A percentile compares a stretch with the other conserved stretches of the same genome.
Conservation (phyloP, 2,888 invertebrate species). For the Mimas tiliae region DNA sequence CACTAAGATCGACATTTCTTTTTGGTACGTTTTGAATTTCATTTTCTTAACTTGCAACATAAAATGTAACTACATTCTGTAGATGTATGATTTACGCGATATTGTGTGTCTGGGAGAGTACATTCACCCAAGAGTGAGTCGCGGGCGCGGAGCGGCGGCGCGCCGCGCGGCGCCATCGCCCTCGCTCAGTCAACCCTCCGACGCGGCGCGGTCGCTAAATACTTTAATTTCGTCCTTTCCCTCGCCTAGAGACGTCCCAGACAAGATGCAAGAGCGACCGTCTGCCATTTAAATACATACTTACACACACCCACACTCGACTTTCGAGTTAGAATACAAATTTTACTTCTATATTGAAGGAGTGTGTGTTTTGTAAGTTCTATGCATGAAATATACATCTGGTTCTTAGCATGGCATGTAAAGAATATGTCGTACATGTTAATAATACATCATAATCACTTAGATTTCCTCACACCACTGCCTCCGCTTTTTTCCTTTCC, state of each 20-base stretch:
- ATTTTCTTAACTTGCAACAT: background rate
- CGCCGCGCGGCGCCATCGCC: constrained; percentile 48
- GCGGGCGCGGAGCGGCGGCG: constrained; percentile 35
- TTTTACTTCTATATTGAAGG: background rate
- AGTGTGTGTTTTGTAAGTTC: background rate
- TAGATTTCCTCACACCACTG: too few relatives aligned
- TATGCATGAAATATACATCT: too few relatives aligned
- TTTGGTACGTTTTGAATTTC: background rate
- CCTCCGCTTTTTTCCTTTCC: too few relatives aligned
- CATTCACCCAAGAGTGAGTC: constrained; percentile 54
- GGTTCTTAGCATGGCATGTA: background rate
- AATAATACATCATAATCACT: too few relatives aligned
- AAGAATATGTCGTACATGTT: background rate
- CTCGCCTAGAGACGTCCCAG: constrained; percentile 50
- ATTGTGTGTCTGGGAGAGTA: constrained; percentile 35
- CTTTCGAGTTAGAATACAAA: constrained; percentile 10
- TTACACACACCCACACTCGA: background rate
- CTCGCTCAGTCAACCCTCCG: constrained; percentile 56
- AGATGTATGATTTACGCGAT: background rate
- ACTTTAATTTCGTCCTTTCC: constrained; percentile 61
- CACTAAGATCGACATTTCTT: background rate
- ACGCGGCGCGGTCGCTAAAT: constrained; percentile 50
- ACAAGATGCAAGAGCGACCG: constrained; percentile 50
- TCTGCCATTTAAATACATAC: constrained; percentile 32
- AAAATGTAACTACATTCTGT: background rate